phyloP scores from a whole-genome alignment of 2,888 invertebrate species.

The Molanna angustata region DNA sequence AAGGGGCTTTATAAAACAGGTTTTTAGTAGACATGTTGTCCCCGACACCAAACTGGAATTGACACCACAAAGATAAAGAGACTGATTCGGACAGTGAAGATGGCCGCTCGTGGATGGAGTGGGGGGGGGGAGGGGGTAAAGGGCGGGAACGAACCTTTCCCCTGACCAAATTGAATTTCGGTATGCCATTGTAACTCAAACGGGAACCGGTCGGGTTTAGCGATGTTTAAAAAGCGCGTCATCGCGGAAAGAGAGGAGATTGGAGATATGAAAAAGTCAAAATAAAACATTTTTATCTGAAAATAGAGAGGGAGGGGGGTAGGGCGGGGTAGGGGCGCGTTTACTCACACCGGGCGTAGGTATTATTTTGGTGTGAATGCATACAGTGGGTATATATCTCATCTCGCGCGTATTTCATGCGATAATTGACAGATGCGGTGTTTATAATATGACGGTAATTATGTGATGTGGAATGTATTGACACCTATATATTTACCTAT shows the following conservation, averaged over 20 bases:
- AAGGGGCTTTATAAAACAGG: conserved; percentile 37
- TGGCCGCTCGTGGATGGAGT: conserved; percentile 5
- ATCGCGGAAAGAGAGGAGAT: conserved; percentile 29
- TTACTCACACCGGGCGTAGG: background rate
- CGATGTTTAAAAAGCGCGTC: conserved; percentile 31
- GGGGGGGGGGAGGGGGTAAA: conserved; percentile 7
- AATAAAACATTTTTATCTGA: too few relatives aligned
- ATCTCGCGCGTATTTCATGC: too few relatives aligned
- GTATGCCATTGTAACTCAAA: conserved; percentile 14
- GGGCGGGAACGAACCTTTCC: conserved; percentile 10
- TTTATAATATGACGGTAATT: too few relatives aligned
- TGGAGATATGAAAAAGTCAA: too few relatives aligned
- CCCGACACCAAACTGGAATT: conserved; percentile 44
- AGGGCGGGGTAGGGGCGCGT: conserved; percentile 12
- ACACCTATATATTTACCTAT: too few relatives aligned
- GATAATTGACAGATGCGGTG: too few relatives aligned
- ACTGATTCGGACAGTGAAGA: conserved; percentile 24
- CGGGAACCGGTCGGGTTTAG: conserved; percentile 27
- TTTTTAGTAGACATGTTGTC: conserved; percentile 44
- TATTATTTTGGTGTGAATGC: background rate
- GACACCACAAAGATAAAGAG: conserved; percentile 39
- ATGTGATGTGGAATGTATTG: too few relatives aligned
- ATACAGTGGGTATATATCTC: too few relatives aligned
- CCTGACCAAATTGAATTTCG: conserved; percentile 38
- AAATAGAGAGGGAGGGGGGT: too few relatives aligned